A percentile compares a stretch with the other conserved stretches of the same genome.
These are phyloP conservation scores for Allophyes oxyacanthae DNA, from an alignment of 2,888 invertebrate species.

Conservation along the genomic window DNA sequence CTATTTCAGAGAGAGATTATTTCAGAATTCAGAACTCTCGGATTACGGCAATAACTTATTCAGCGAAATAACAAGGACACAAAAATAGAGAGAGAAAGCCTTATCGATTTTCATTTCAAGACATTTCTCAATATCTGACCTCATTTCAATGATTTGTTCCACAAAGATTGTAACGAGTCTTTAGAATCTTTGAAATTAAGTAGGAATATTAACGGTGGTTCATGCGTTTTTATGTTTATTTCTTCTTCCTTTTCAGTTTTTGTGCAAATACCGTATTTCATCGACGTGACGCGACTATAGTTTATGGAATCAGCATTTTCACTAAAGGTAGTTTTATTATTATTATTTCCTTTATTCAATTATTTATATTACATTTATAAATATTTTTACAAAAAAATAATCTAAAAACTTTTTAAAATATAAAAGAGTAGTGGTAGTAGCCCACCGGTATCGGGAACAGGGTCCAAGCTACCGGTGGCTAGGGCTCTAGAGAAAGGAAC, in stretches of 20 bases:
- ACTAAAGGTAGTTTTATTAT: too few relatives aligned
- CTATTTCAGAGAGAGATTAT: not conserved
- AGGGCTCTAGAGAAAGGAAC: too few relatives aligned
- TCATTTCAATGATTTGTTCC: conserved; percentile 33
- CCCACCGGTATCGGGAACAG: too few relatives aligned
- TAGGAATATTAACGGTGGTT: conserved; percentile 8
- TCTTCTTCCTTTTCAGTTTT: conserved; percentile 1
- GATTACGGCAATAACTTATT: conserved; percentile 23
- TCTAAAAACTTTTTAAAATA: too few relatives aligned
- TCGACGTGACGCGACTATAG: not conserved
- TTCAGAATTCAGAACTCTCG: not conserved
- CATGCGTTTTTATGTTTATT: conserved; percentile 7
- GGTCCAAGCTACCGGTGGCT: too few relatives aligned
- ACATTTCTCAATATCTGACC: conserved; percentile 43
- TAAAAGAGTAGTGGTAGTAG: too few relatives aligned
- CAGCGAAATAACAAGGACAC: conserved; percentile 23
- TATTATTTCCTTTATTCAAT: too few relatives aligned
- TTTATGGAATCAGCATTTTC: not conserved
- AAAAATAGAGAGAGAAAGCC: conserved; percentile 26
- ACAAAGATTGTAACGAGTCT: conserved; percentile 31
- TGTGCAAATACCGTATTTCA: not conserved
- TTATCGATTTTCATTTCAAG: conserved; percentile 46
- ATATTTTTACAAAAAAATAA: too few relatives aligned
- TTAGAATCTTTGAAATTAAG: conserved; percentile 4
- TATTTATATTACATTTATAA: too few relatives aligned